Percentiles rank a stretch among this genome's conserved stretches.
phyloP scores from a whole-genome alignment of 1,140 invertebrate genomes.

The Metaphire vulgaris region DNA sequence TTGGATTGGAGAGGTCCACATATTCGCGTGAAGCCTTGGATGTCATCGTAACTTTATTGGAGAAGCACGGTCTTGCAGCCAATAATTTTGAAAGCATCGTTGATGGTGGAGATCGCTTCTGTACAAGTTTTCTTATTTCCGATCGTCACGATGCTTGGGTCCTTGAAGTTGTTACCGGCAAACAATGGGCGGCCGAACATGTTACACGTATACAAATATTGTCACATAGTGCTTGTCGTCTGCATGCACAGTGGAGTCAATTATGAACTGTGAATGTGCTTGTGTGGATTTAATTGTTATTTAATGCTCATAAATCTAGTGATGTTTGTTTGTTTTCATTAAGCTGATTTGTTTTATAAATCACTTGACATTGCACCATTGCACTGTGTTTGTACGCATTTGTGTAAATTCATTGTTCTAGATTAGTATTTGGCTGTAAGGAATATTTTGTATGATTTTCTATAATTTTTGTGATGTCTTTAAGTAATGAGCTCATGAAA shows the following conservation, averaged over 20 bases:
- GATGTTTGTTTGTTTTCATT: conserved; percentile 1
- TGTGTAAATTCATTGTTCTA: too few relatives aligned
- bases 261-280: conserved; percentile 29
- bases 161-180: conserved; percentile 41
- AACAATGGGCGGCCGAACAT: conserved; percentile 67
- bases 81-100: neutral
- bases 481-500: too few relatives aligned
- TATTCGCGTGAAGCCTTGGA: neutral
- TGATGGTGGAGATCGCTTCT: neutral
- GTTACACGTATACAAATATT: conserved; percentile 54
- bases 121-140: conserved; percentile 39
- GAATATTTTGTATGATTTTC: too few relatives aligned
- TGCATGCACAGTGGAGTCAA: conserved; percentile 4
- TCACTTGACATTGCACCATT: too few relatives aligned
- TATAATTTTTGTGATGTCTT: too few relatives aligned
- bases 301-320: conserved; percentile 27
- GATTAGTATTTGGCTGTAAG: too few relatives aligned
- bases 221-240: conserved; percentile 4
- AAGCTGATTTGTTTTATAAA: too few relatives aligned
- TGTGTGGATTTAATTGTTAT: conserved; percentile 18
- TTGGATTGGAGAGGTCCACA: neutral
- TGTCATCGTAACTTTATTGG: neutral
- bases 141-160: conserved; percentile 44
- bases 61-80: neutral
- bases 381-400: too few relatives aligned